Evolutionary conservation across 2,888 invertebrate genomes (phyloP).

Genomic region (Oegoconia quadripuncta): DNA sequence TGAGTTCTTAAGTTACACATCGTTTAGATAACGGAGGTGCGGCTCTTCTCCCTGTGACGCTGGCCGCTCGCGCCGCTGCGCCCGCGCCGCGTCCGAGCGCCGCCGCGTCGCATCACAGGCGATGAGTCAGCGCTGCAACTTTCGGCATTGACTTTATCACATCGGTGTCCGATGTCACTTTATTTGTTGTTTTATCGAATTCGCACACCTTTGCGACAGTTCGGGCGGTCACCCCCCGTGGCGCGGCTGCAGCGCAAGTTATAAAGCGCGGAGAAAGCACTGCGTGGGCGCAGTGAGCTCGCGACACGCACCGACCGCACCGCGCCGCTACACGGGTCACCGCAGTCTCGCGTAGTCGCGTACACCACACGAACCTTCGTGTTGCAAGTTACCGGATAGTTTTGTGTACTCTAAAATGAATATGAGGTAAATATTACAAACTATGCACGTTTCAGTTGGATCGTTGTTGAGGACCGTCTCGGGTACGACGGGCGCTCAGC

Average conservation of each 20-base stretch:
- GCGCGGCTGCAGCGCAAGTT: constrained; percentile 43
- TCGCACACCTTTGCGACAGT: background rate
- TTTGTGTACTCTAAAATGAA: background rate
- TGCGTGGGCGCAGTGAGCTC: constrained; percentile 46
- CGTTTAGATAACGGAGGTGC: too few species aligned
- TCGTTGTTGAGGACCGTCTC: too few species aligned
- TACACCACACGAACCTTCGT: background rate
- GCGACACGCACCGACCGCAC: background rate
- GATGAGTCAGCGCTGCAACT: background rate
- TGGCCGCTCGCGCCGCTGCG: background rate
- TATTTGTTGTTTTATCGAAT: background rate
- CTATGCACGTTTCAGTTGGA: too few species aligned
- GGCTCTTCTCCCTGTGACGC: background rate
- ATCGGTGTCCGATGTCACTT: too few species aligned
- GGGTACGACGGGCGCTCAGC: too few species aligned
- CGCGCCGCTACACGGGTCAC: background rate
- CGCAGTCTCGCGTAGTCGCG: background rate
- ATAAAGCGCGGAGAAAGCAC: constrained; percentile 75
- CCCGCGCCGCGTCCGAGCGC: background rate
- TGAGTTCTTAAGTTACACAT: too few species aligned
- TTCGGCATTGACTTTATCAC: constrained; percentile 28
- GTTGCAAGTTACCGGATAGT: background rate
- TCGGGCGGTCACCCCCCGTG: too few species aligned
- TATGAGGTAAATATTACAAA: background rate
- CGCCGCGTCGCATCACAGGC: background rate